Percentiles rank a stretch among this genome's conserved stretches.
Evolutionary conservation across 2,888 invertebrate genomes (phyloP).

Genomic region (Vannuccia rotundouncinata): DNA sequence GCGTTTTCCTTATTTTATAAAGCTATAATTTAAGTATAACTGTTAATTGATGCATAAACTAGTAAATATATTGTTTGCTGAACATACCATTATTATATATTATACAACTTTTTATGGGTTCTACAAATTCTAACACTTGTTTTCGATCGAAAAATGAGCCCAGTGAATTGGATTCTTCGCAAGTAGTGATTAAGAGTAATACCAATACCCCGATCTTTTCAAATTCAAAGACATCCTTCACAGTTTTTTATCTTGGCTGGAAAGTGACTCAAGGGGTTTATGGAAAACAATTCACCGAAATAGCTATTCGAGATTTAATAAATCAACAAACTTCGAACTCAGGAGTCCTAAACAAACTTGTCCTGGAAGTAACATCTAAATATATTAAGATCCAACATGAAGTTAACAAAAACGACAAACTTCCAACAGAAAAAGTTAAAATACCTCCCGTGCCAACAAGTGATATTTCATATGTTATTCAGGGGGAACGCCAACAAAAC

Average conservation of each 20-base stretch:
- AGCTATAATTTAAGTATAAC: no score
- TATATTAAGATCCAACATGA: not conserved
- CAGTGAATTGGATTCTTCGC: no score
- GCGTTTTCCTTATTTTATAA: no score
- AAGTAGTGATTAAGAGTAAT: no score
- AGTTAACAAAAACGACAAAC: not conserved
- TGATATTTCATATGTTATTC: conserved; percentile 74
- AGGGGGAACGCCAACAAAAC: conserved; percentile 59
- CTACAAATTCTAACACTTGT: no score
- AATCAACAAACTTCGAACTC: conserved; percentile 72
- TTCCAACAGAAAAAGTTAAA: conserved; percentile 64
- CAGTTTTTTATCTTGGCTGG: conserved; percentile 72
- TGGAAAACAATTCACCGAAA: conserved; percentile 74
- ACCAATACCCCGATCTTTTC: no score
- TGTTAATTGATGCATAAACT: no score
- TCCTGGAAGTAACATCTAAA: not conserved
- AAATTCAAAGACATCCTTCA: no score
- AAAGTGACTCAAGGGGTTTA: conserved; percentile 82
- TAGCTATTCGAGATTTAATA: conserved; percentile 75
- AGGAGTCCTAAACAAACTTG: conserved; percentile 40
- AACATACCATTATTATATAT: no score
- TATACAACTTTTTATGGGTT: no score
- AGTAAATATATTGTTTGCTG: no score
- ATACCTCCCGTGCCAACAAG: conserved; percentile 60
- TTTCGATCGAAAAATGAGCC: no score